Conservation (phyloP, 2,888 invertebrate genomes). For the Xiphydria camelus region DNA sequence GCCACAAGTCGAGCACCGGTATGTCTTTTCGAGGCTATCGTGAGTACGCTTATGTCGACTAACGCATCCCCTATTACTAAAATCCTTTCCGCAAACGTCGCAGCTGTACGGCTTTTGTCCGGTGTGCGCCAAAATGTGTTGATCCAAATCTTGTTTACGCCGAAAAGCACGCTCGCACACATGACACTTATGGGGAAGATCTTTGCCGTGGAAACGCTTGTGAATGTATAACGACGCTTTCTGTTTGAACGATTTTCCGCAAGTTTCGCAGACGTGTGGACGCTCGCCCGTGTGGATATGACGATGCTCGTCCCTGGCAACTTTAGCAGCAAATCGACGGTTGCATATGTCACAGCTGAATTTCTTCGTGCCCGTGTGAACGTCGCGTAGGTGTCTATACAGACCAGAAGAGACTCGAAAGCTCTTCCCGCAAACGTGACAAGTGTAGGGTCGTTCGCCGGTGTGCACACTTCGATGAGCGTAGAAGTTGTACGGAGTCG, state of each 20-base stretch:
- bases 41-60: slow-evolving; percentile 62
- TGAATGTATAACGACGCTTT: slow-evolving; percentile 59
- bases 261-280: slow-evolving; percentile 55
- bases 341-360: slow-evolving; percentile 46
- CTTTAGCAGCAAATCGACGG: slow-evolving; percentile 38
- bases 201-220: slow-evolving; percentile 36
- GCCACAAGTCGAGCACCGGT: slow-evolving; percentile 57
- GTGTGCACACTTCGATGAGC: slow-evolving; percentile 39
- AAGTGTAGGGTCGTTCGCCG: slow-evolving; percentile 38
- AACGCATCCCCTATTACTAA: slow-evolving; percentile 59
- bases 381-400: slow-evolving; percentile 42
- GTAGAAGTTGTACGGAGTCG: slow-evolving; percentile 61
- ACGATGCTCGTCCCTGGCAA: slow-evolving; percentile 44
- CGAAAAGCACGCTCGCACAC: slow-evolving; percentile 56
- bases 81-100: slow-evolving; percentile 58
- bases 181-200: slow-evolving; percentile 26
- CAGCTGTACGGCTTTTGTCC: slow-evolving; percentile 57
- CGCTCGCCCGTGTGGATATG: slow-evolving; percentile 46
- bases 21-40: slow-evolving; percentile 40
- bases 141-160: slow-evolving; percentile 57
- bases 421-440: slow-evolving; percentile 45
- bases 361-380: slow-evolving; percentile 41
- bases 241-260: slow-evolving; percentile 57
- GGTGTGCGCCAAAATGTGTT: slow-evolving; percentile 59
- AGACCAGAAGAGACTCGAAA: slow-evolving; percentile 45